Evolutionary conservation across 2,888 invertebrate genomes (phyloP).

Genomic region (Macropis europaea): DNA sequence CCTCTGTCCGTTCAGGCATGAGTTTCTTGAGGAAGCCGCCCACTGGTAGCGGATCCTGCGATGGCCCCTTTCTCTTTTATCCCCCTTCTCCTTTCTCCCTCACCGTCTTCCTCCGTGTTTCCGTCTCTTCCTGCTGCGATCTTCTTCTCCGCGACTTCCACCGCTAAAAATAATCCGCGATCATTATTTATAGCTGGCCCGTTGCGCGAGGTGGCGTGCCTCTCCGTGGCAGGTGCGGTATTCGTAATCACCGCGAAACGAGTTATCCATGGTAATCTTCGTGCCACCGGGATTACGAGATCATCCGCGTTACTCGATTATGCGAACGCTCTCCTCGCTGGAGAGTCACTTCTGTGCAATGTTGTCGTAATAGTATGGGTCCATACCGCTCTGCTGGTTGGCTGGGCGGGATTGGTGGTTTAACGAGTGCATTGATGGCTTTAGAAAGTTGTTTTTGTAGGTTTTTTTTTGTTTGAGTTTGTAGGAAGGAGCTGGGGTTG

Average conservation of each 20-base stretch:
- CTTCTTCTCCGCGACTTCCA: constrained; percentile 9
- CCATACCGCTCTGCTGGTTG: too few species aligned
- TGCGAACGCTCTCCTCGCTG: too few species aligned
- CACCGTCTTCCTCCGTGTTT: not conserved
- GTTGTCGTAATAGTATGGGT: too few species aligned
- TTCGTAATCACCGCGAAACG: constrained; percentile 17
- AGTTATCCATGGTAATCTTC: not conserved
- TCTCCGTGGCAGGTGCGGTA: constrained; percentile 30
- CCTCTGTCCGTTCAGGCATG: constrained; percentile 39
- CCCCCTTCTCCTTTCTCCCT: not conserved
- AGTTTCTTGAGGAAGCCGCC: constrained; percentile 26
- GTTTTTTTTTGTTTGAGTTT: too few species aligned
- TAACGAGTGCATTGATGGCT: too few species aligned
- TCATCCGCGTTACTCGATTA: not conserved
- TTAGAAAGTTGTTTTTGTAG: too few species aligned
- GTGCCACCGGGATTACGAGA: not conserved
- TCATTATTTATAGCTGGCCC: constrained; percentile 57
- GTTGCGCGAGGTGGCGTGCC: constrained; percentile 27
- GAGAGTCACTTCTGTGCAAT: too few species aligned
- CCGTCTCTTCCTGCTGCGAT: not conserved
- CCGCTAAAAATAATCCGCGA: constrained; percentile 62
- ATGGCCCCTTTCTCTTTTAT: not conserved
- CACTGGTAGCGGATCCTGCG: constrained; percentile 32
- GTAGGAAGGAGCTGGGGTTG: too few species aligned
- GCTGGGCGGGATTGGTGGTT: too few species aligned